These are phyloP conservation scores for Samia ricini DNA, from an alignment of 1,140 invertebrate genomes.

Conservation along the genomic window DNA sequence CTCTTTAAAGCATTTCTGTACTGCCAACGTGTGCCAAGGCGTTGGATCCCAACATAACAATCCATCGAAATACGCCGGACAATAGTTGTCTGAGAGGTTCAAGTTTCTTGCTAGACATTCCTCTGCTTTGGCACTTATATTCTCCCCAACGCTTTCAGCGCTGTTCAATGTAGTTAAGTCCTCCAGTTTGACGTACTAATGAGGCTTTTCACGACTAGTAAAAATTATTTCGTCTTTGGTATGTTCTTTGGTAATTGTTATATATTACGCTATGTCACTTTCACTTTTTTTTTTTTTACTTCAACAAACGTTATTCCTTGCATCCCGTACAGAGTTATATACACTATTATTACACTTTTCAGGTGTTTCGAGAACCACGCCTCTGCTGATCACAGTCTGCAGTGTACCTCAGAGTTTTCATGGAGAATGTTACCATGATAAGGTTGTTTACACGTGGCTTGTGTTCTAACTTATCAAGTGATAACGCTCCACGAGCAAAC, in stretches of 20 bases:
- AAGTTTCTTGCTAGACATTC: slow-evolving; percentile 53
- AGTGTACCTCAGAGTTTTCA: slow-evolving; percentile 47
- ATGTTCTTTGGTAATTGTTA: slow-evolving; percentile 41
- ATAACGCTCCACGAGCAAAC: slow-evolving; percentile 68
- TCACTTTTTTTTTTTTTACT: slow-evolving; percentile 19
- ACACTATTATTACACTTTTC: slow-evolving; percentile 18
- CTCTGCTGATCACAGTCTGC: slow-evolving; percentile 51
- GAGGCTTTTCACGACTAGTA: slow-evolving; percentile 37
- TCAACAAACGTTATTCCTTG: slow-evolving; percentile 27
- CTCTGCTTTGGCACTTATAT: slow-evolving; percentile 43
- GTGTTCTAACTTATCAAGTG: slow-evolving; percentile 74
- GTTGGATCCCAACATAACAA: slow-evolving; percentile 89
- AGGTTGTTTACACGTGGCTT: slow-evolving; percentile 68
- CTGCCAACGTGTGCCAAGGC: slow-evolving; percentile 78
- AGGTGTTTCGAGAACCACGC: slow-evolving; percentile 43
- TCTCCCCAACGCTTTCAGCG: slow-evolving; percentile 48
- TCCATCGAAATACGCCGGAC: slow-evolving; percentile 83
- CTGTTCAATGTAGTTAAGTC: slow-evolving; percentile 62
- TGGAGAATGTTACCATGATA: slow-evolving; percentile 71
- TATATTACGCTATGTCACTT: slow-evolving; percentile 23
- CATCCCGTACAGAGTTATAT: too few species aligned
- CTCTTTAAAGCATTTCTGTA: slow-evolving; percentile 85
- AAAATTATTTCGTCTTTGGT: slow-evolving; percentile 40
- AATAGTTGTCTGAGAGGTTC: slow-evolving; percentile 60
- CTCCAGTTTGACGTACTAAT: slow-evolving; percentile 60